Evolutionary conservation across 2,888 invertebrate genomes (phyloP), one percentile per base, ranked within the genome.

Genomic region (Agapostemon virescens): DNA sequence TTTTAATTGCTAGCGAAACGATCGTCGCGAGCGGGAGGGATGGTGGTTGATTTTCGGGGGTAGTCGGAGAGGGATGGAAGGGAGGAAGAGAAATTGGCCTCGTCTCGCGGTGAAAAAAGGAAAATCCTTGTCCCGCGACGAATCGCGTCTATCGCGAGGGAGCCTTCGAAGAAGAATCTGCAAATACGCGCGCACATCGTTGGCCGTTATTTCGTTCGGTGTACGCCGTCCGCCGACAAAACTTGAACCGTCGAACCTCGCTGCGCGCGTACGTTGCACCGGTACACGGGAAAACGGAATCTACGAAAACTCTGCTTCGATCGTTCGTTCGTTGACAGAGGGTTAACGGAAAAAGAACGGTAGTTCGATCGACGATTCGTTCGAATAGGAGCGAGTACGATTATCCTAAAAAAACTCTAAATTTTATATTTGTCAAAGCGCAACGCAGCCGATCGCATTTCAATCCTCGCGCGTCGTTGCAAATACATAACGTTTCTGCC

Each of bases 1-100:
- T 77, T 84, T 84, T 81, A 85, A 84, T 85, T 81, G 83, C 74
- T 52, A 61, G 45, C 64, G 55, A 72, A 74, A 76, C 55, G 73
- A 69, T 77, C 74, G 73, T 70, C 66, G 55, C 20, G 26, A 69
- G 52, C 72, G 68, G 58, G 71, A 38, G 75, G 55, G 58, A 45
- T n/a, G n/a, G n/a, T n/a, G n/a, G n/a, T n/a, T n/a, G n/a, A n/a
- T n/a, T n/a, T 55, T 69, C n/a, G n/a, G 67, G 38, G 20, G 13
- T 45, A 3, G 42, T n/a, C 49, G 45, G 30, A n/a, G 52, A 58
- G 26, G 58, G n/a, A 67, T 70, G 42, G 30, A 77, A 77, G 77
- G 69, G 17, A 15, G 45, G 11, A 2, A 13, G 2, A 9, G 20
- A 45, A 13, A 42, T 15, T 13, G 42, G 3, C 7, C 36, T 38